These are phyloP conservation scores for Typhlichthys subterraneus DNA, from an alignment of 2,797 vertebrate genomes.

Conservation along the genomic window DNA sequence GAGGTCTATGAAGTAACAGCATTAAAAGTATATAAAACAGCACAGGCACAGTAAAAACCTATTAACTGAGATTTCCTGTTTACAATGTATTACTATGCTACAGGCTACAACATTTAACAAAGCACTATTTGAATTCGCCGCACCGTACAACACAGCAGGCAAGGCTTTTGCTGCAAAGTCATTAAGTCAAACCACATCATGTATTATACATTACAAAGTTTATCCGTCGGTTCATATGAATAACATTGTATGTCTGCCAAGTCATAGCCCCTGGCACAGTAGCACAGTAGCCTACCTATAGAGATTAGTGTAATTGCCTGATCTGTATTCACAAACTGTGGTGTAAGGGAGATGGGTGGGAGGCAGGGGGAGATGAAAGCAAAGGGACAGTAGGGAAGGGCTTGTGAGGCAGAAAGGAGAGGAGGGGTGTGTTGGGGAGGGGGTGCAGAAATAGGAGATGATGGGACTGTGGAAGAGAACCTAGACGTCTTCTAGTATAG, in stretches of 20 bases:
- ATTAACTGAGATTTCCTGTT: too few species aligned
- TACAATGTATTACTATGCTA: too few species aligned
- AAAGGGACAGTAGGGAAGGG: constrained; percentile 38
- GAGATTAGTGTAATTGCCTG: constrained; percentile 43
- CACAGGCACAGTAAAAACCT: too few species aligned
- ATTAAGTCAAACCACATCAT: background rate
- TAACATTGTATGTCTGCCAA: constrained; percentile 36
- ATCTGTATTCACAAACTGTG: constrained; percentile 53
- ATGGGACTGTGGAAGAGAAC: constrained; percentile 6
- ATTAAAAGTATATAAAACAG: too few species aligned
- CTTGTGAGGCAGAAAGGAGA: constrained; percentile 49
- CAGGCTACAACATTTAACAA: too few species aligned
- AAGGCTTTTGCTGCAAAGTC: too few species aligned
- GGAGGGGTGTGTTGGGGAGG: constrained; percentile 11
- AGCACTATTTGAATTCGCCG: too few species aligned
- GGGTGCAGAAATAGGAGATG: background rate
- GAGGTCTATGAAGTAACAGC: too few species aligned
- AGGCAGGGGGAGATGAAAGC: constrained; percentile 15
- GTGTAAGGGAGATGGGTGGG: constrained; percentile 1
- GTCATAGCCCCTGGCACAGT: constrained; percentile 32
- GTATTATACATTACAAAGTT: constrained; percentile 21
- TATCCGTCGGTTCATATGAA: constrained; percentile 36
- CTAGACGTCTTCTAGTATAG: background rate
- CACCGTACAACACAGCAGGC: too few species aligned
- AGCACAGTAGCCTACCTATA: constrained; percentile 16